Evolutionary conservation across 2,113 vertebrate genomes (phyloP).

Genomic region (Solenodon paradoxus): DNA sequence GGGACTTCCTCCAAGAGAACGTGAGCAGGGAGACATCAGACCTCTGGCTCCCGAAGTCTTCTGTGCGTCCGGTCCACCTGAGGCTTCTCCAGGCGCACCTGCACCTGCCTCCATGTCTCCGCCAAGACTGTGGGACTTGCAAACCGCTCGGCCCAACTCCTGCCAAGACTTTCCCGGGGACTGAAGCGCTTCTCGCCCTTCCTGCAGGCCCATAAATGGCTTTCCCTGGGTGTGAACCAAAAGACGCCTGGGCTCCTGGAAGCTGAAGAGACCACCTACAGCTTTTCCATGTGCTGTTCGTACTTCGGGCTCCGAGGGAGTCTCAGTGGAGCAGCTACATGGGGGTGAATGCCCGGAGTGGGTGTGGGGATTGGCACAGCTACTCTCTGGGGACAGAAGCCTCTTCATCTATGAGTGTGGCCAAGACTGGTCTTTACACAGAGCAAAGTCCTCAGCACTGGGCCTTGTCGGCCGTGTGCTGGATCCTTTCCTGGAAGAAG

Average conservation of each 20-base stretch:
- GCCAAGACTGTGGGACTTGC: not conserved
- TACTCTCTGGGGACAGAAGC: not conserved
- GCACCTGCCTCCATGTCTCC: not conserved
- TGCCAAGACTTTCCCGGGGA: not conserved
- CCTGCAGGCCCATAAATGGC: slow-evolving; percentile 61
- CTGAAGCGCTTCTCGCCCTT: not conserved
- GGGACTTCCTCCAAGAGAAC: not conserved
- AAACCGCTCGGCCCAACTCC: not conserved
- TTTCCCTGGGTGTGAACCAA: slow-evolving; percentile 69
- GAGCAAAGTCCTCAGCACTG: not conserved
- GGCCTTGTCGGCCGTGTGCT: not conserved
- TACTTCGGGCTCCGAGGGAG: slow-evolving; percentile 70
- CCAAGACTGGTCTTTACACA: not conserved
- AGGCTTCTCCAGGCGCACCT: no score
- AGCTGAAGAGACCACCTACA: slow-evolving; percentile 61
- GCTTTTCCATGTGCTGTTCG: slow-evolving; percentile 62
- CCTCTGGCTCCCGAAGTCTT: no score
- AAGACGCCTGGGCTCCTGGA: slow-evolving; percentile 66
- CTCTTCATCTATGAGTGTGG: not conserved
- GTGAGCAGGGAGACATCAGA: no score
- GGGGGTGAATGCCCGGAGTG: slow-evolving; percentile 49
- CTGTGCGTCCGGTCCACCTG: no score
- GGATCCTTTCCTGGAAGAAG: not conserved
- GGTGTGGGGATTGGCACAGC: no score
- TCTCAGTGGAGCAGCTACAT: slow-evolving; percentile 76